Conservation (phyloP, 2,113 vertebrate species). For the Pithys albifrons region DNA sequence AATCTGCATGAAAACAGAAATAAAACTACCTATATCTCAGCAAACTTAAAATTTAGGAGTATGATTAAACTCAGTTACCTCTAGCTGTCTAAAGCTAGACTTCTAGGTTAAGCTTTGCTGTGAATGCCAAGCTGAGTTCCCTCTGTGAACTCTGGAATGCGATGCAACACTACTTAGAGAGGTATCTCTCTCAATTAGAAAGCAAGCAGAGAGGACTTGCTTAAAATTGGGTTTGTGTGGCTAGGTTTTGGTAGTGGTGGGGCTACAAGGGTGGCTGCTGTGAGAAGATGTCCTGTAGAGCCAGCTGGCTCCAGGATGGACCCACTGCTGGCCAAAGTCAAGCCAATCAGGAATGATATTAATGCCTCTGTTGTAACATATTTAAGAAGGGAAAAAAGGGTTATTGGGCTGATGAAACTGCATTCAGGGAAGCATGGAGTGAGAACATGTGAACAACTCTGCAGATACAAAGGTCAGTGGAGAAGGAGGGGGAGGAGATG, state of each 20-base stretch:
- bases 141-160: background rate
- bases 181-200: background rate
- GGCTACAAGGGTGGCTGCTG: background rate
- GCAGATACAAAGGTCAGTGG: background rate
- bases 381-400: background rate
- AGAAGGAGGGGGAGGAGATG: background rate
- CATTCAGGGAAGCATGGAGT: background rate
- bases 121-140: background rate
- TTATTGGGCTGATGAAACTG: background rate
- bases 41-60: background rate
- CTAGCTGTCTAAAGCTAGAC: background rate
- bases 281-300: background rate
- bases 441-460: background rate
- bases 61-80: background rate
- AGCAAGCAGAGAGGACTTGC: background rate
- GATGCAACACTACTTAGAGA: background rate
- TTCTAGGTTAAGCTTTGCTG: background rate
- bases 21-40: background rate
- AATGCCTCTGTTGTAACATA: background rate
- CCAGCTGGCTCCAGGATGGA: background rate
- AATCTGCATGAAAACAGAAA: background rate
- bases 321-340: background rate
- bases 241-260: background rate
- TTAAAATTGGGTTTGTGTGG: background rate
- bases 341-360: background rate